A percentile compares a stretch with the other conserved stretches of the same genome.
These are phyloP conservation scores for Geotrupes spiniger DNA, from an alignment of 2,888 invertebrate genomes.

Conservation along the genomic window DNA sequence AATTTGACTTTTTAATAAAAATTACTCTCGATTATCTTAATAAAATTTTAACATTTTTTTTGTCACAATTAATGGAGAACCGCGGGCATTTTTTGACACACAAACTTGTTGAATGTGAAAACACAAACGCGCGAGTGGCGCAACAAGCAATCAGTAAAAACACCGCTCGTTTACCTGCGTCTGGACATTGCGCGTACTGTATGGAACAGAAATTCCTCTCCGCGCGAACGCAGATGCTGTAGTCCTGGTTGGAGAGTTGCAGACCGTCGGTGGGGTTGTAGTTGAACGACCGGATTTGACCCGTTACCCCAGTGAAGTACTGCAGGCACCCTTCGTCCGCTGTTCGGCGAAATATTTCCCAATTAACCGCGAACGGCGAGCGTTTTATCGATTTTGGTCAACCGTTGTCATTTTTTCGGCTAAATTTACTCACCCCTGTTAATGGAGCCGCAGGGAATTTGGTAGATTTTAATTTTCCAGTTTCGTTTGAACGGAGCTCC, in stretches of 20 bases:
- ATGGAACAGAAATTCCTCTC: conserved; percentile 86
- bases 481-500: conserved; percentile 68
- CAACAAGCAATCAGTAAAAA: too few species aligned
- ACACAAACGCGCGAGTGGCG: too few species aligned
- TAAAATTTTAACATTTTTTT: too few species aligned
- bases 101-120: too few species aligned
- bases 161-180: conserved; percentile 57
- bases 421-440: conserved; percentile 67
- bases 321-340: conserved; percentile 80
- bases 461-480: conserved; percentile 79
- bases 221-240: conserved; percentile 79
- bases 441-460: conserved; percentile 74
- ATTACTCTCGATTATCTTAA: too few species aligned
- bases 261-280: conserved; percentile 72
- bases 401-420: too few species aligned
- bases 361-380: too few species aligned
- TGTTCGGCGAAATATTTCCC: too few species aligned
- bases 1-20: too few species aligned
- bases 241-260: conserved; percentile 85
- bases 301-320: conserved; percentile 76
- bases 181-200: conserved; percentile 74
- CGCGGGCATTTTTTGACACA: too few species aligned
- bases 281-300: conserved; percentile 80
- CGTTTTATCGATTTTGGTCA: too few species aligned
- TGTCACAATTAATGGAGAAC: too few species aligned